Base-by-base conservation (phyloP, 2,888 invertebrate species). In the Thelaira solivaga region DNA sequence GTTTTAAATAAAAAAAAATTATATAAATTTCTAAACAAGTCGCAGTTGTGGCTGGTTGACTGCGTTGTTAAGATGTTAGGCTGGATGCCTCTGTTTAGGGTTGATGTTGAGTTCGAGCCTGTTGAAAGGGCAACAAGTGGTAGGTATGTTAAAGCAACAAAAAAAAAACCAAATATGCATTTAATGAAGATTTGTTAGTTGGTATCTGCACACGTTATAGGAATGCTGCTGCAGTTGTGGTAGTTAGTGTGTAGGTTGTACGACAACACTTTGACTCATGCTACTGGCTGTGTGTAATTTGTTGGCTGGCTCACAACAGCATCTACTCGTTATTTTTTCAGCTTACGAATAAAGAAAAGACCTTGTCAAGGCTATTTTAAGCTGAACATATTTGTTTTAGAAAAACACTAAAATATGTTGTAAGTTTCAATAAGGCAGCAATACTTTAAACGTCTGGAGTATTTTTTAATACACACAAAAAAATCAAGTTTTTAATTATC, bases 301-400 rank as follows among this genome's bases (percentile, higher is more conserved):
- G 29, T 36, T 31, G 8, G 34, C 18, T 36, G 34, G 36, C 13
- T 18, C 8, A 5, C 11, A 11, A 29, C 16, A 18, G 41, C 24
- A 18, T 36, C 4, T 24, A n/a, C 24, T 13, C 4, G 26, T 68
- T 61, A 3, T 61, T 53, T 20, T 53, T 26, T 55, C 13, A 16
- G 24, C 22, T 68, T 73, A 49, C 20, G 59, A 74, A 78, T 55
- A 53, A 39, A 53, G 53, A 74, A 77, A 65, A 78, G 78, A 74
- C 78, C 78, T 78, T 78, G 78, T 65, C 78, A 78, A 78, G 78
- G 78, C 74, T 78, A 74, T 71, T 71, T 68, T 49, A 47, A 74
- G 78, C 18, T 49, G 8, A 62, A 57, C 26, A 18, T 53, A 10
- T 39, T 6, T 11, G 16, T 3, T 59, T 20, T 13, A 13, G 29